phyloP scores from a whole-genome alignment of 2,797 vertebrate genomes.

The Avahi laniger region DNA sequence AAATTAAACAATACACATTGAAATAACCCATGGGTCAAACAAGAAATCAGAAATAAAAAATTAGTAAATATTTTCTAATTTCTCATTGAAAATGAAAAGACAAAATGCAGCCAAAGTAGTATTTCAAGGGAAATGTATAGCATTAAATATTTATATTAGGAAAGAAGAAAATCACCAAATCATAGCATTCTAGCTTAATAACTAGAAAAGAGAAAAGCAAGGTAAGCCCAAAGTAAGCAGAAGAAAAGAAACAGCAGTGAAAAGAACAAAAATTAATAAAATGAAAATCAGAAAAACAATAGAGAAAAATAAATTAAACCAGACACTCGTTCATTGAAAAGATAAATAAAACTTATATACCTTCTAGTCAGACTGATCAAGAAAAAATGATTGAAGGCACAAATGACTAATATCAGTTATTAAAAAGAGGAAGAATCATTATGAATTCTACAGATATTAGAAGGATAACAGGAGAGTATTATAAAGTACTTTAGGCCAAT shows the following conservation, averaged over 20 bases:
- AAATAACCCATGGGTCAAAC: not conserved
- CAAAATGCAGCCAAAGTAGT: not conserved
- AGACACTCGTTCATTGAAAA: not conserved
- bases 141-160: not conserved
- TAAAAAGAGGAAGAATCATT: not conserved
- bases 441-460: not conserved
- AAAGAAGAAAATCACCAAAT: not conserved
- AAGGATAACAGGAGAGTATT: not conserved
- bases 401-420: not conserved
- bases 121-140: not conserved
- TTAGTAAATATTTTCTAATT: not conserved
- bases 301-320: not conserved
- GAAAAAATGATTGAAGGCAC: not conserved
- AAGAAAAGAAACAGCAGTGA: not conserved
- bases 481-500: not conserved
- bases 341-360: not conserved
- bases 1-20: not conserved
- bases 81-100: not conserved
- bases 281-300: not conserved
- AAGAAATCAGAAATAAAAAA: not conserved
- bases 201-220: not conserved
- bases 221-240: not conserved
- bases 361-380: not conserved
- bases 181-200: not conserved
- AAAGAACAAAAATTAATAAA: not conserved